phyloP scores from a whole-genome alignment of 92 coral and sea anemone genomes.

The Umimayanthus chanpuru region DNA sequence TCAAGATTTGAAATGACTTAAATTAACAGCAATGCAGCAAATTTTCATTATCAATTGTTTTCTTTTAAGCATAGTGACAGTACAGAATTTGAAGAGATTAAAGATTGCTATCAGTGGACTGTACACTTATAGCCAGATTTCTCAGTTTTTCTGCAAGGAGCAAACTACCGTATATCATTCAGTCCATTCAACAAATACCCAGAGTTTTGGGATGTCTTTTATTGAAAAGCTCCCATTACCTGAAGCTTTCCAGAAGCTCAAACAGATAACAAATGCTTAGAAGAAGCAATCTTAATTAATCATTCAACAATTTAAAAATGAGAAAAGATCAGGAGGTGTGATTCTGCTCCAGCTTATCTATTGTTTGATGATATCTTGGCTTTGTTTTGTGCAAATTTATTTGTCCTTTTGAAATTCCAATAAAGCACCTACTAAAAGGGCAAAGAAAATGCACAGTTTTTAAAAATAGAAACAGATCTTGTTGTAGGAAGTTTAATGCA shows the following conservation, averaged over 20 bases:
- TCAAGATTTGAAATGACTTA: background rate
- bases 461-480: background rate
- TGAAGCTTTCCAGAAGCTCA: background rate
- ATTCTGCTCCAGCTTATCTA: background rate
- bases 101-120: no score
- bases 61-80: no score
- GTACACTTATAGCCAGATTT: no score
- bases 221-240: background rate
- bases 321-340: background rate
- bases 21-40: no score
- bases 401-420: background rate
- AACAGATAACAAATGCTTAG: background rate
- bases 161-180: no score
- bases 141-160: no score
- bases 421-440: background rate
- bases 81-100: no score
- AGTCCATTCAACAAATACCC: background rate
- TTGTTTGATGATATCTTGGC: background rate
- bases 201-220: no score
- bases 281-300: background rate
- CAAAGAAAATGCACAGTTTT: background rate
- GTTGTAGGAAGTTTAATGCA: background rate
- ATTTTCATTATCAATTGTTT: no score
- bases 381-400: background rate
- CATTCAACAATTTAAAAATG: background rate